Evolutionary conservation across 2,888 invertebrate genomes (phyloP).

Genomic region (Phrixothrix hirtus): DNA sequence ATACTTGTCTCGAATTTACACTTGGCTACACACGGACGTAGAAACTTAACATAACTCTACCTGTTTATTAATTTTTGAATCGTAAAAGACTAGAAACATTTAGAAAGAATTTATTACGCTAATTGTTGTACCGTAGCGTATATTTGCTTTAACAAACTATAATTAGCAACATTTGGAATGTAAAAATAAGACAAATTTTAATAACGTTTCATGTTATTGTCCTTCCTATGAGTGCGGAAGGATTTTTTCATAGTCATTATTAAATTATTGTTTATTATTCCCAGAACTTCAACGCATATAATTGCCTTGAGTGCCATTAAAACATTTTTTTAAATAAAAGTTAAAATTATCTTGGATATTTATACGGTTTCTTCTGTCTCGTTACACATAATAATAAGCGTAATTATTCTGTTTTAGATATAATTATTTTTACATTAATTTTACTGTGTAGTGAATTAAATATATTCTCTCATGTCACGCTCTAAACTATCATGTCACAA

Average conservation of each 20-base stretch:
- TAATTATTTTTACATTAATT: slow-evolving; percentile 56
- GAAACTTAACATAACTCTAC: slow-evolving; percentile 19
- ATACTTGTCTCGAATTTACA: slow-evolving; percentile 39
- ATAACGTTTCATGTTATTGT: slow-evolving; percentile 6
- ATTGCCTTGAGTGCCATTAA: slow-evolving; percentile 25
- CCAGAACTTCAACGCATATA: slow-evolving; percentile 27
- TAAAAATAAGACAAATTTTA: neutral
- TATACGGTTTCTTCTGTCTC: slow-evolving; percentile 47
- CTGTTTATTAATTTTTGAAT: slow-evolving; percentile 6
- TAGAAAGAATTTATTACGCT: slow-evolving; percentile 20
- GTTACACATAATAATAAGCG: slow-evolving; percentile 52
- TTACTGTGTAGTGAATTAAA: slow-evolving; percentile 49
- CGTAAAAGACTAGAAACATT: slow-evolving; percentile 11
- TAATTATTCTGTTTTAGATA: slow-evolving; percentile 52
- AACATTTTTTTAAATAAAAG: slow-evolving; percentile 39
- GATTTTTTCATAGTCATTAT: slow-evolving; percentile 25
- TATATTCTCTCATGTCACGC: slow-evolving; percentile 40
- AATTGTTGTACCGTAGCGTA: slow-evolving; percentile 14
- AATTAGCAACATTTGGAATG: slow-evolving; percentile 6
- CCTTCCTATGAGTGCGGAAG: slow-evolving; percentile 14
- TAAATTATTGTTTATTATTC: slow-evolving; percentile 30
- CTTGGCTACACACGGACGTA: slow-evolving; percentile 38
- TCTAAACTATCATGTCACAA: slow-evolving; percentile 46
- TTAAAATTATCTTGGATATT: slow-evolving; percentile 38
- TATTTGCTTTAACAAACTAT: slow-evolving; percentile 11